Evolutionary conservation across 2,797 vertebrate genomes (phyloP), one percentile per base, ranked within the genome.

Genomic region (Capromys pilorides): DNA sequence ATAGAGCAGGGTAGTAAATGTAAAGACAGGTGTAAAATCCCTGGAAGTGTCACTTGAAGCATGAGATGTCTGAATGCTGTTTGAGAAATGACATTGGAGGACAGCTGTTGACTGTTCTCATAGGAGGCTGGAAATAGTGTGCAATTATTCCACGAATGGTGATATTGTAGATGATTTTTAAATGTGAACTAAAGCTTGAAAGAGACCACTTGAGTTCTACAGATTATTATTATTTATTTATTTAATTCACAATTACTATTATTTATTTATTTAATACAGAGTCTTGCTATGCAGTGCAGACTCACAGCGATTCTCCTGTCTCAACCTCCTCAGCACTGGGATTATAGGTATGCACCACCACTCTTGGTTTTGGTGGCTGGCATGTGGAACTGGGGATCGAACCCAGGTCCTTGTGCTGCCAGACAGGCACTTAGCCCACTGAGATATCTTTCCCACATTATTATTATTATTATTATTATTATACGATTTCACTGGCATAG

Each of bases 131-230:
- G 59, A 69, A 33, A 61, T 69, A 75, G 73, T 39, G 11, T 31
- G 7, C 1, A 77, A 31, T 77, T 89, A 77, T 21, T 79, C 45
- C 59, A 12, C 26, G 66, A 66, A 51, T n/a, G 18, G 26, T 77
- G 5, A 69, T 51, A n/a, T 86, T 31, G n/a, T 19, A 78, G 33
- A 90, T 28, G 0, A 2, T 33, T 82, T 90, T 71, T 86, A 36
- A 73, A 73, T 95, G 13, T 95, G 87, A 93, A 91, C 33, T 84
- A 75, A 75, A 79, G 33, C 59, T 73, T 90, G 13, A 28, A 95
- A 86, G 21, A 69, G 24, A 88, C 88, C 83, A 28, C n/a, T n/a
- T 86, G 16, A 22, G 16, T 73, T 89, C 93, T 77, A 31, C 0
- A 75, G 54, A 89, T 86, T 13, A 77, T 49, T 61, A 6, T 61